Evolutionary conservation across 2,797 vertebrate genomes (phyloP).

Genomic region (Percopsis omiscomaycus): DNA sequence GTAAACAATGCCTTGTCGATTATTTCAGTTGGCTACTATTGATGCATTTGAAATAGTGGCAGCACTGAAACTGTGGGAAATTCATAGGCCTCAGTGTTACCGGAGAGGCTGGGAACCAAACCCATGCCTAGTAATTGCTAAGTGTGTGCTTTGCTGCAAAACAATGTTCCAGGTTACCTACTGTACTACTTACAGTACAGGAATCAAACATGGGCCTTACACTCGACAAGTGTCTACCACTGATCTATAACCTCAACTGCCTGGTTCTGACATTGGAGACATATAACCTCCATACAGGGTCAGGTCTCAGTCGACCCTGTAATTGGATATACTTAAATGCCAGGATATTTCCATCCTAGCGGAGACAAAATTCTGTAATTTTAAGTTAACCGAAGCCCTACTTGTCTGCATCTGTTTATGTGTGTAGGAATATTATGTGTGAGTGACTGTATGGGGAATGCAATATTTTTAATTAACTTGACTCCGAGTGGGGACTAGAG

Average conservation of each 20-base stretch:
- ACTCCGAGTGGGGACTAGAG: no score
- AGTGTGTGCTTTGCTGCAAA: no score
- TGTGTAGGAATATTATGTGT: background rate
- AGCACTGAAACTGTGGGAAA: no score
- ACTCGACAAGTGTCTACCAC: constrained; percentile 50
- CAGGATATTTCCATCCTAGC: constrained; percentile 47
- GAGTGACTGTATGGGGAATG: background rate
- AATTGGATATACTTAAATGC: constrained; percentile 11
- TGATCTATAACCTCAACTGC: constrained; percentile 37
- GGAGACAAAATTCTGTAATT: constrained; percentile 57
- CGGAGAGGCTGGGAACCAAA: constrained; percentile 52
- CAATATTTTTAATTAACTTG: background rate
- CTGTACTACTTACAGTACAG: no score
- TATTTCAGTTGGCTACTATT: no score
- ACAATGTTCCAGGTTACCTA: no score
- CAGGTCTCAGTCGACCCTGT: constrained; percentile 1
- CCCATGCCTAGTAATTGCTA: constrained; percentile 6
- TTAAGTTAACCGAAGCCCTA: constrained; percentile 17
- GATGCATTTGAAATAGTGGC: no score
- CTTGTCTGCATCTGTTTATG: background rate
- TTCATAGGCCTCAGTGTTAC: no score
- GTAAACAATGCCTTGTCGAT: no score
- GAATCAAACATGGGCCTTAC: constrained; percentile 30
- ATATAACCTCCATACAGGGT: no score
- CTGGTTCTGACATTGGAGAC: no score